Evolutionary conservation across 2,888 invertebrate genomes (phyloP), one percentile per base, ranked within the genome.

Genomic region (Mimas tiliae): DNA sequence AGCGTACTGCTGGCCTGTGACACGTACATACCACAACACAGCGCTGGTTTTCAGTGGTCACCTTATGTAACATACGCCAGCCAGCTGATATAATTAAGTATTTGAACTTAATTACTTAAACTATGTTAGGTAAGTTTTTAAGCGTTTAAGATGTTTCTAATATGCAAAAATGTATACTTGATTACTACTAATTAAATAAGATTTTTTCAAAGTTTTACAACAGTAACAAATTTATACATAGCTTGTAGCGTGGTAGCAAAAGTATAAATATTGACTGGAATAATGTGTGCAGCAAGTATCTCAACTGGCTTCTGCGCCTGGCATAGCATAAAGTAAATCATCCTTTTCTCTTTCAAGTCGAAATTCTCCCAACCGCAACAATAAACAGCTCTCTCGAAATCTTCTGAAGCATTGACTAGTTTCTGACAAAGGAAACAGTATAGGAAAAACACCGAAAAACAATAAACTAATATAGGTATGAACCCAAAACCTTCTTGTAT

Each of bases 361-460:
- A 91, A 91, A 6, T 85, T 87, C 71, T 93, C 91, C 93, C 93
- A 93, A 0, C 92, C 92, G 69, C 93, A 91, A 52, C 84, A 76
- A 66, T 91, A 92, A 0, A 91, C 83, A 0, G 90, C 81, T 4
- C 69, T 80, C 68, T 88, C 90, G 55, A 90, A 92, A 1, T 68
- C 65, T 68, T 89, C 88, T 0, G 91, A 83, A 4, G 88, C 86
- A 67, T 90, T 85, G 2, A 86, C 84, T 68, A 92, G 69, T 34
- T 78, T 78, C 69, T 93, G 93, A 69, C 92, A 83, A 0, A 91
- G 77, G 50, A 84, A 88, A 70, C 91, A 91, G 68, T 92, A 92
- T 19, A 92, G 71, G 67, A 92, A 92, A 70, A 90, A 90, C 0
- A 86, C 83, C 0, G 86, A 51, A 65, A 88, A 83, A 66, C 90